Conservation (phyloP, 2,797 vertebrate genomes). For the Pyrocephalus nanus region DNA sequence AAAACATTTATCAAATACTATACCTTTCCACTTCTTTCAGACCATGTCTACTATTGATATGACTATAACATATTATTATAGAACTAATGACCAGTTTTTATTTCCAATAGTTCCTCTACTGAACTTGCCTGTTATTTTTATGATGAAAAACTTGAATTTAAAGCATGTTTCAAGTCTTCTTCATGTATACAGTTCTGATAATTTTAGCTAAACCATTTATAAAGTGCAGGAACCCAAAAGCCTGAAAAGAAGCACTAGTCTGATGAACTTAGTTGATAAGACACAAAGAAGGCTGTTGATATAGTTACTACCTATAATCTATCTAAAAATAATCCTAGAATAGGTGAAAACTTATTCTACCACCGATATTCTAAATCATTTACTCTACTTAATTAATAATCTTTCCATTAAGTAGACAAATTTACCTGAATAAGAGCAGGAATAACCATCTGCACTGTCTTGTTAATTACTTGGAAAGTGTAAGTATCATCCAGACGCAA, state of each 20-base stretch:
- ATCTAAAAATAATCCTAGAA: not conserved
- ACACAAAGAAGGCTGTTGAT: not conserved
- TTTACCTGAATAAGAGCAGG: conserved; percentile 91
- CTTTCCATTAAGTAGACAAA: not conserved
- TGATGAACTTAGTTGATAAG: not conserved
- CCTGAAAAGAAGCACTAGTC: not conserved
- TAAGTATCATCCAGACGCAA: conserved; percentile 94
- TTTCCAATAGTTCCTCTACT: not conserved
- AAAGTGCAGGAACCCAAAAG: not conserved
- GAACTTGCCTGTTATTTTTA: not conserved
- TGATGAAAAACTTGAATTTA: not conserved
- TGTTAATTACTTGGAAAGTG: conserved; percentile 95
- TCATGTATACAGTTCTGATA: not conserved
- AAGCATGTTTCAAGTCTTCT: not conserved
- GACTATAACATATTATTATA: not conserved
- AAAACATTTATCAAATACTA: not conserved
- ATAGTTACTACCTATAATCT: not conserved
- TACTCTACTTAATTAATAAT: not conserved
- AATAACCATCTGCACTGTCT: conserved; percentile 92
- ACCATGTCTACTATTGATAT: not conserved
- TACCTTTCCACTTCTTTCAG: not conserved
- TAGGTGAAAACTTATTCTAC: not conserved
- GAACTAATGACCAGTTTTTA: not conserved
- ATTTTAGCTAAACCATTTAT: not conserved
- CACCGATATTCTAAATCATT: not conserved